These are phyloP conservation scores for Saccostrea echinata DNA, from an alignment of 1,140 invertebrate species.

Conservation along the genomic window DNA sequence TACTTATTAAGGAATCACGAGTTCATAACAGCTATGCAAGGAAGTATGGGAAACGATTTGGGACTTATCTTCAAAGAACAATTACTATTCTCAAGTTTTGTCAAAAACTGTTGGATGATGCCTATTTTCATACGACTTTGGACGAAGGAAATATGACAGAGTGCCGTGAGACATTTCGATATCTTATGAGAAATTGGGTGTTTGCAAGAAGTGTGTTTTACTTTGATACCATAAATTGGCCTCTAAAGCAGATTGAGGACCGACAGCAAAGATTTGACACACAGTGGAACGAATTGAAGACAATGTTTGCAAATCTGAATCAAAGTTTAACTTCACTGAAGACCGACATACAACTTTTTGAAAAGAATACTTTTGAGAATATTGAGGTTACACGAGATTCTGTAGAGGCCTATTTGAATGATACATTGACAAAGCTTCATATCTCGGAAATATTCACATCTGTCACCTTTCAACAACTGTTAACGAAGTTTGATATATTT, in stretches of 20 bases:
- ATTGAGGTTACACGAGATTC: conserved; percentile 46
- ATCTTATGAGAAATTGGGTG: conserved; percentile 49
- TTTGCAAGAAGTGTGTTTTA: conserved; percentile 59
- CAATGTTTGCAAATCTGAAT: conserved; percentile 49
- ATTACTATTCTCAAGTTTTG: conserved; percentile 47
- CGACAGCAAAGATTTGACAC: conserved; percentile 50
- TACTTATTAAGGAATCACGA: conserved; percentile 53
- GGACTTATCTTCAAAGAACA: conserved; percentile 37
- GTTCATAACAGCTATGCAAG: conserved; percentile 58
- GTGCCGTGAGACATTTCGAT: conserved; percentile 44
- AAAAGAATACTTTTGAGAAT: conserved; percentile 48
- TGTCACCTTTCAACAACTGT: conserved; percentile 51
- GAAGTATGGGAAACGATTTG: conserved; percentile 54
- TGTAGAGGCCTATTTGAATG: conserved; percentile 54
- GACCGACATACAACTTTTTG: conserved; percentile 46
- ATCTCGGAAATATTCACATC: conserved; percentile 59
- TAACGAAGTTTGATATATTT: conserved; percentile 60
- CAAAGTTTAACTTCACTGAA: conserved; percentile 43
- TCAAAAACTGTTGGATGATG: conserved; percentile 1
- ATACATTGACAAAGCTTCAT: conserved; percentile 53
- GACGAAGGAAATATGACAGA: conserved; percentile 42
- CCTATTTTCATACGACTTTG: conserved; percentile 37
- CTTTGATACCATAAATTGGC: conserved; percentile 59
- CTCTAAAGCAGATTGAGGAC: conserved; percentile 53
- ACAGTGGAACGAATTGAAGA: conserved; percentile 49